Evolutionary conservation across 2,888 invertebrate genomes (phyloP), one percentile per base, ranked within the genome.

Genomic region (Chymomyza caudatula): DNA sequence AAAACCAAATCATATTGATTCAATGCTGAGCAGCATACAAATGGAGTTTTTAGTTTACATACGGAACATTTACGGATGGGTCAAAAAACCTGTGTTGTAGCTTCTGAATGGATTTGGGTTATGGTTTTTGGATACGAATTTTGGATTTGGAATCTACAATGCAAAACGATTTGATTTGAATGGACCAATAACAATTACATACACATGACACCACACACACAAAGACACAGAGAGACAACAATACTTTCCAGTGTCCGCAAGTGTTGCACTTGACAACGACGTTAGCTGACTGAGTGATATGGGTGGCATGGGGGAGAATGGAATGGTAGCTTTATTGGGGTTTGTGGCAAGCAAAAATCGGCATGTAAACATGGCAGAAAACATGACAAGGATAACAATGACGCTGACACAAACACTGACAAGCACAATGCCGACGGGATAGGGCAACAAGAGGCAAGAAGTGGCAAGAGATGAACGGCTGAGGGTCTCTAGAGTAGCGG

Each of bases 371-470:
- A 75, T 75, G 72, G 69, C 75, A 72, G 65, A 67, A 75, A 73
- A 76, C 75, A 75, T 75, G 75, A 75, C 75, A 75, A 64, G 72
- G 72, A 75, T 75, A 75, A 75, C 75, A 75, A 75, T 75, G 75
- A 67, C 67, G 65, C 63, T 75, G 75, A 75, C 75, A 75, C 67
- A 73, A 64, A 73, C 69, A 65, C 67, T 72, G 57, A 74, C 74
- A 71, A 61, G 61, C 19, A 47, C 59, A 20, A 49, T 19, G 19
- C 19, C 49, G 19, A 11, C 20, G 59, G 43, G 23, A 44, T n/a
- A 19, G 19, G n/a, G n/a, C 13, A 44, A 5, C 44, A 15, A 23
- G 15, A 37, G 3, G 6, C 8, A 20, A 37, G 15, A 22, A 37
- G 58, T 60, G 55, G 44, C 61, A 37, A 37, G 29, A 37, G 29